phyloP scores from a whole-genome alignment of 2,113 vertebrate species.

The Corythaeola cristata region DNA sequence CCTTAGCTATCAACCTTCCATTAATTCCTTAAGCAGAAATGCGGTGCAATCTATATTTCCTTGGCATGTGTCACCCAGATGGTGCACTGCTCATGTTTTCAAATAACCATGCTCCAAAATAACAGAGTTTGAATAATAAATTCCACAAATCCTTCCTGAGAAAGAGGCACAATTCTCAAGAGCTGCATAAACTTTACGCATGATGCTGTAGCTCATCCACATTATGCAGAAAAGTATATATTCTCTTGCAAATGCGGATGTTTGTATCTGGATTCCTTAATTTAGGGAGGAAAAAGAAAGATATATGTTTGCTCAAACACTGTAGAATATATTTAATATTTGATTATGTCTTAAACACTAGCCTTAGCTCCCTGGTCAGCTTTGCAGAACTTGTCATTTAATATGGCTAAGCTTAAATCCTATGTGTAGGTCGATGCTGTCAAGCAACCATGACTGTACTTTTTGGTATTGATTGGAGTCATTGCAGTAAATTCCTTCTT shows the following conservation, averaged over 20 bases:
- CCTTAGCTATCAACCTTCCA: constrained; percentile 85
- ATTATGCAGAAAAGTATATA: constrained; percentile 75
- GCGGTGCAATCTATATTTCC: constrained; percentile 87
- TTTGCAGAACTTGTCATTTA: constrained; percentile 79
- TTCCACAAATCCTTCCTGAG: constrained; percentile 80
- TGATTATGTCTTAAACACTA: constrained; percentile 75
- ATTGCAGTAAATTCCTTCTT: constrained; percentile 77
- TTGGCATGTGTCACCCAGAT: constrained; percentile 88
- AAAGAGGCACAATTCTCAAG: constrained; percentile 80
- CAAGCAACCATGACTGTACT: constrained; percentile 83
- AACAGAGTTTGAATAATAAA: constrained; percentile 86
- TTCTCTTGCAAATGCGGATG: constrained; percentile 55
- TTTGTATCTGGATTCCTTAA: constrained; percentile 62
- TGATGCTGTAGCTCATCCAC: constrained; percentile 78
- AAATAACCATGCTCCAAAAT: constrained; percentile 85
- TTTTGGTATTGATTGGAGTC: constrained; percentile 83
- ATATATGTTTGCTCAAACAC: constrained; percentile 60
- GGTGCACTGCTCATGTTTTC: constrained; percentile 84
- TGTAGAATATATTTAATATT: constrained; percentile 73
- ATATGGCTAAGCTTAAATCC: constrained; percentile 75
- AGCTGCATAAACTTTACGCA: constrained; percentile 83
- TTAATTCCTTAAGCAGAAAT: constrained; percentile 89
- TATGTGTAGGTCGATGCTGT: constrained; percentile 78
- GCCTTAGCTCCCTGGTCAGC: constrained; percentile 69
- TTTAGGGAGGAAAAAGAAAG: constrained; percentile 30